Base-by-base conservation (phyloP, 2,113 vertebrate genomes). In the Siniperca knerii region DNA sequence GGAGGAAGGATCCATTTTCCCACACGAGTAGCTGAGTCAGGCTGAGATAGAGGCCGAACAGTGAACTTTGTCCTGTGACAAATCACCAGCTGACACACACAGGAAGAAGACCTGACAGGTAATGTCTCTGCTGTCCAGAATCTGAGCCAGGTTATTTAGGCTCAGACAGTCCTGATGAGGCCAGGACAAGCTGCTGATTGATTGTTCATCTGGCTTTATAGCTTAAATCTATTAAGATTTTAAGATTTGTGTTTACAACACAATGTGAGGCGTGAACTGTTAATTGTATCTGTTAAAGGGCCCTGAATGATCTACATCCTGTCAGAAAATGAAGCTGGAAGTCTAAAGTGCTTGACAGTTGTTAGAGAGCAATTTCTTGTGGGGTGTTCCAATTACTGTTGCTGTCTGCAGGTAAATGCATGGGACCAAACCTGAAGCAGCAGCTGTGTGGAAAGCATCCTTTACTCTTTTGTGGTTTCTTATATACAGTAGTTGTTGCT, bases 81-180 rank as follows among this genome's bases (percentile, higher is more conserved):
- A 18, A 71, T 75, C 42, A 61, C 29, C 48, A 46, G 11, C 42
- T 40, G 83, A 72, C 57, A 15, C 55, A 16, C 46, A 48, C 65
- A 52, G 77, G 76, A 66, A 74, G 86, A 82, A 54, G 68, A 86
- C 21, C 23, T 72, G 55, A 71, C 86, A 89, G 93, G 93, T 92
- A 94, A 87, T 29, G 18, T 42, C 35, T 76, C 54, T 46, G n/a
- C 33, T 11, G 25, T 77, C n/a, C 6, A 40, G 8, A 48, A 52
- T 72, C 68, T 65, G 13, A 73, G 8, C 3, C 40, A 21, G 33
- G 18, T 7, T 40, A 81, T 64, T 55, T n/a, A 48, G 5, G 10
- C 23, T 79, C 37, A 13, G 21, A 10, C 0, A 29, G 20, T 54
- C 3, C 9, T 18, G 25, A 50, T 73, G 8, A 37, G 18, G 21